Evolutionary conservation across 2,113 vertebrate species (phyloP).

Genomic region (Pithys albifrons): DNA sequence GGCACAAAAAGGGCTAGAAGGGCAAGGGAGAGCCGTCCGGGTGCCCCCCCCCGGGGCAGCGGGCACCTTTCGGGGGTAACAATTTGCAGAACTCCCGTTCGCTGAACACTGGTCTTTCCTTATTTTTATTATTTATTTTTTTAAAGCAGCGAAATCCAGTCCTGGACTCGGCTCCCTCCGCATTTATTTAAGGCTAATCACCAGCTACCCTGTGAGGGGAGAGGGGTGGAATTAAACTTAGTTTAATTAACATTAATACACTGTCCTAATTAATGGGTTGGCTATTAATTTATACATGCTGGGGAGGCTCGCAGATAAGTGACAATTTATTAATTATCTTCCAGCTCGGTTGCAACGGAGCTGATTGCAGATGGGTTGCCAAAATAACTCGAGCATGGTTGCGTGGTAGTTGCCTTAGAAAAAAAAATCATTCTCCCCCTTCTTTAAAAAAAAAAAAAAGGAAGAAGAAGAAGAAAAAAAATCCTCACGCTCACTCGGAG

Average conservation of each 20-base stretch:
- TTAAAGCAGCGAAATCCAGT: not conserved
- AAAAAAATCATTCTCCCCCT: slow-evolving; percentile 18
- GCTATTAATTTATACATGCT: slow-evolving; percentile 66
- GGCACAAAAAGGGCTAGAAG: not conserved
- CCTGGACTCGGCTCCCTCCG: not conserved
- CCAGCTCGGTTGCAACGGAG: slow-evolving; percentile 64
- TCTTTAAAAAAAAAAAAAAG: not conserved
- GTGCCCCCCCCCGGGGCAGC: not conserved
- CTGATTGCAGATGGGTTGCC: slow-evolving; percentile 68
- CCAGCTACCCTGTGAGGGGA: slow-evolving; percentile 36
- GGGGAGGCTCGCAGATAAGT: slow-evolving; percentile 52
- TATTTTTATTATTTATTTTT: not conserved
- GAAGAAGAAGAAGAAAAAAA: not conserved
- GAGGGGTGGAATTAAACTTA: slow-evolving; percentile 60
- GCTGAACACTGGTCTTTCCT: not conserved
- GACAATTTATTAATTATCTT: slow-evolving; percentile 69
- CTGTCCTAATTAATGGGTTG: slow-evolving; percentile 65
- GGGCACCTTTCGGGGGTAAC: not conserved
- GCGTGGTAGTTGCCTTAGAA: slow-evolving; percentile 55
- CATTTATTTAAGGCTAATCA: slow-evolving; percentile 66
- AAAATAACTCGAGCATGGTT: slow-evolving; percentile 66
- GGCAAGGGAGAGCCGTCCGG: not conserved
- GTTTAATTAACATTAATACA: slow-evolving; percentile 71
- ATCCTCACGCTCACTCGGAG: slow-evolving; percentile 53
- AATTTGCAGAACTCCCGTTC: not conserved